Evolutionary conservation across 2,797 vertebrate species (phyloP).

Genomic region (Xenops minutus): DNA sequence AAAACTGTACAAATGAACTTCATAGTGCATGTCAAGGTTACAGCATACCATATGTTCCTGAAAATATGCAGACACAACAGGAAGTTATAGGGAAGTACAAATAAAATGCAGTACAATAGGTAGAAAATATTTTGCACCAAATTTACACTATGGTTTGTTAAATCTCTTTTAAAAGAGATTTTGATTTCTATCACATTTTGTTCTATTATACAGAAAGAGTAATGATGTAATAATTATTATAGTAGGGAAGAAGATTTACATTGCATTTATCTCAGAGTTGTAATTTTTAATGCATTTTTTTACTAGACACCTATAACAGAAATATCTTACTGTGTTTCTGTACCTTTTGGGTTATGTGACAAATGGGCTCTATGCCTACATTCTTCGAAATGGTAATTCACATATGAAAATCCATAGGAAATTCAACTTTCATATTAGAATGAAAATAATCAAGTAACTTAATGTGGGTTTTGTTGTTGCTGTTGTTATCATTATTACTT

Average conservation of each 20-base stretch:
- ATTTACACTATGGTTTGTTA: neutral
- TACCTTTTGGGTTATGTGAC: neutral
- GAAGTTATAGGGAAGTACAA: neutral
- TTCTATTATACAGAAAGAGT: neutral
- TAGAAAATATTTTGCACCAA: neutral
- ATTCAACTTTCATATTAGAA: neutral
- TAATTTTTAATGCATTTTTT: neutral
- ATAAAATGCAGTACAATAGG: neutral
- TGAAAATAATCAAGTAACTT: neutral
- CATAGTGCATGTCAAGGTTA: constrained; percentile 28
- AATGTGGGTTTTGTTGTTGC: neutral
- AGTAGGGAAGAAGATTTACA: neutral
- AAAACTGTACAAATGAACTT: neutral
- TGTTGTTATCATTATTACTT: neutral
- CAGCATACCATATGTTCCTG: constrained; percentile 6
- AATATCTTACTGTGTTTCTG: neutral
- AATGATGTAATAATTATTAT: neutral
- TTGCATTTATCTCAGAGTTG: neutral
- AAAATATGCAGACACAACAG: neutral
- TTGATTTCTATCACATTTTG: neutral
- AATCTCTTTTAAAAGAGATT: neutral
- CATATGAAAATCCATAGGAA: neutral
- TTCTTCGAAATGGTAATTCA: neutral
- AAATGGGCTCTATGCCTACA: neutral
- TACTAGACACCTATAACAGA: neutral